phyloP scores from a whole-genome alignment of 2,797 vertebrate species.

The Rhinogobio ventralis region DNA sequence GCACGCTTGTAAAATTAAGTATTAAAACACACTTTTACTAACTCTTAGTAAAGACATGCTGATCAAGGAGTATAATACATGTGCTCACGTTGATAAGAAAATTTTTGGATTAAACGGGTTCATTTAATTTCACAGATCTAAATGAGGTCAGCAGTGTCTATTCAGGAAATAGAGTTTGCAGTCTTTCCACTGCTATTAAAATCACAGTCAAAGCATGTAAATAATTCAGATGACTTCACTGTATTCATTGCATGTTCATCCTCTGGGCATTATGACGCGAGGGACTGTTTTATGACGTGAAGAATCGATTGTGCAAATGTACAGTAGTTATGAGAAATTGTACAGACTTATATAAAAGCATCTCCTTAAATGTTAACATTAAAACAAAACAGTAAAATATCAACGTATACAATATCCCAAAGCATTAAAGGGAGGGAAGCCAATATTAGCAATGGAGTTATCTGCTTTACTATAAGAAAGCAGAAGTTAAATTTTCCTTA shows the following conservation, averaged over 20 bases:
- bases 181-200: slow-evolving; percentile 21
- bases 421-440: neutral
- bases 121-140: neutral
- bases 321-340: neutral
- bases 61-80: neutral
- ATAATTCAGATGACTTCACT: slow-evolving; percentile 26
- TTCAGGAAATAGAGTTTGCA: neutral
- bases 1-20: no score
- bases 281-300: neutral
- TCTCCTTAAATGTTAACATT: neutral
- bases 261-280: neutral
- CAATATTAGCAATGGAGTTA: neutral
- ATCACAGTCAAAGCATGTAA: slow-evolving; percentile 6
- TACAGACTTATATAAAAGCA: neutral
- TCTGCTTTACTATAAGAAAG: neutral
- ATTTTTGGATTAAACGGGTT: neutral
- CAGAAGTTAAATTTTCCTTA: neutral
- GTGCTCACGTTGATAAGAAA: neutral
- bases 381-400: neutral
- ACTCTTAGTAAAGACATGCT: neutral
- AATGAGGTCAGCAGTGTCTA: neutral
- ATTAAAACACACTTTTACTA: neutral
- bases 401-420: neutral
- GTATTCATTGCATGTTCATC: neutral
- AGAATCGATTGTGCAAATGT: neutral